Evolutionary conservation across 1,140 invertebrate genomes (phyloP).

Genomic region (Calosoma granatense): DNA sequence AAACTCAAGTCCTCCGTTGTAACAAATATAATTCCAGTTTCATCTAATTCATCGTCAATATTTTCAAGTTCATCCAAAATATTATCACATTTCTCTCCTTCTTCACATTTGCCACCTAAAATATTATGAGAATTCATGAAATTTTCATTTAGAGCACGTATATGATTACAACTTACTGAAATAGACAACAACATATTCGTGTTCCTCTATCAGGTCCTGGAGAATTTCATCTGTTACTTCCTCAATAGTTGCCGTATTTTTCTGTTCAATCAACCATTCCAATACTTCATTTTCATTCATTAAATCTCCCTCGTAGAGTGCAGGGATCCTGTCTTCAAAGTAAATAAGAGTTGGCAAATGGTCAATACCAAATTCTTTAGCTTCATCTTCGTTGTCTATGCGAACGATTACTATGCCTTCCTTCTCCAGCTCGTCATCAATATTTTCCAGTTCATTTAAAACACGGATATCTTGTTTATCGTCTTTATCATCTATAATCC

Average conservation of each 20-base stretch:
- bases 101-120: conserved; percentile 72
- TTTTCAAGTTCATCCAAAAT: conserved; percentile 81
- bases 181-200: conserved; percentile 89
- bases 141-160: not conserved
- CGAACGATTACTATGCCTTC: conserved; percentile 83
- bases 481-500: conserved; percentile 85
- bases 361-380: conserved; percentile 84
- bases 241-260: conserved; percentile 85
- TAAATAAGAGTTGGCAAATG: conserved; percentile 80
- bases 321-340: conserved; percentile 86
- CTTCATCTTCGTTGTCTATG: conserved; percentile 78
- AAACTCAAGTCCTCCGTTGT: conserved; percentile 75
- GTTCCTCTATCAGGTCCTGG: conserved; percentile 73
- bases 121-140: conserved; percentile 12
- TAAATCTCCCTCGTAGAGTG: conserved; percentile 83
- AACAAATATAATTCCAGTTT: conserved; percentile 87
- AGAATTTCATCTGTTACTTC: conserved; percentile 91
- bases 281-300: conserved; percentile 87
- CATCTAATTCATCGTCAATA: conserved; percentile 88
- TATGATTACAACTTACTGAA: conserved; percentile 59
- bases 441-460: conserved; percentile 82
- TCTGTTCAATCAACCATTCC: conserved; percentile 82
- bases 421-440: conserved; percentile 84
- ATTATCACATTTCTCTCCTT: conserved; percentile 74
- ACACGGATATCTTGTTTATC: conserved; percentile 81